Evolutionary conservation across 2,797 vertebrate genomes (phyloP).

Genomic region (Ctenopoma multispine): DNA sequence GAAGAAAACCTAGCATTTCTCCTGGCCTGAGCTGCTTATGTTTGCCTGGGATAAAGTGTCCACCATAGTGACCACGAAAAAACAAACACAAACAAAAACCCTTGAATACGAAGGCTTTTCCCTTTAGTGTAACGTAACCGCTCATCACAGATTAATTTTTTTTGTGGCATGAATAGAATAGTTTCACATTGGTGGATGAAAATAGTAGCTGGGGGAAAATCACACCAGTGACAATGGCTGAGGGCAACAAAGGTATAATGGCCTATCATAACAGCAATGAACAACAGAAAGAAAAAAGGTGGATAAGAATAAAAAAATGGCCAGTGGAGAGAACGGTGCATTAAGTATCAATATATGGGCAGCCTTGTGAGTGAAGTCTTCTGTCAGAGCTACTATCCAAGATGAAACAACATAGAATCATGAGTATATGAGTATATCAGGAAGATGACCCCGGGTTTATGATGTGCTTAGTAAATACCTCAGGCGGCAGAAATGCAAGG

Average conservation of each 20-base stretch:
- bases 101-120: not conserved
- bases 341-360: not conserved
- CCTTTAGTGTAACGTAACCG: not conserved
- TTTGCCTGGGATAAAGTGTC: constrained; percentile 4
- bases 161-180: constrained; percentile 1
- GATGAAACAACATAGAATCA: too few species aligned
- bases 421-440: too few species aligned
- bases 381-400: too few species aligned
- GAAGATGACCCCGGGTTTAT: too few species aligned
- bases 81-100: not conserved
- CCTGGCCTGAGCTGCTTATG: not conserved
- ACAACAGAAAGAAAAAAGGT: not conserved
- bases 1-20: constrained; percentile 9
- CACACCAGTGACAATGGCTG: not conserved
- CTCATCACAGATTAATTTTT: not conserved
- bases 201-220: constrained; percentile 7
- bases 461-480: too few species aligned
- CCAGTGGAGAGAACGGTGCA: constrained; percentile 1
- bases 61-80: not conserved
- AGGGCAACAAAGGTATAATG: constrained; percentile 13
- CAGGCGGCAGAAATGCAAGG: too few species aligned
- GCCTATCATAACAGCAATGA: not conserved
- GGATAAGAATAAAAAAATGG: not conserved
- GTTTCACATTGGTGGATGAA: not conserved
- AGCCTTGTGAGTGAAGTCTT: not conserved